Base-by-base conservation (phyloP, 1,140 invertebrate species). In the Trachymyrmex cornetzi region DNA sequence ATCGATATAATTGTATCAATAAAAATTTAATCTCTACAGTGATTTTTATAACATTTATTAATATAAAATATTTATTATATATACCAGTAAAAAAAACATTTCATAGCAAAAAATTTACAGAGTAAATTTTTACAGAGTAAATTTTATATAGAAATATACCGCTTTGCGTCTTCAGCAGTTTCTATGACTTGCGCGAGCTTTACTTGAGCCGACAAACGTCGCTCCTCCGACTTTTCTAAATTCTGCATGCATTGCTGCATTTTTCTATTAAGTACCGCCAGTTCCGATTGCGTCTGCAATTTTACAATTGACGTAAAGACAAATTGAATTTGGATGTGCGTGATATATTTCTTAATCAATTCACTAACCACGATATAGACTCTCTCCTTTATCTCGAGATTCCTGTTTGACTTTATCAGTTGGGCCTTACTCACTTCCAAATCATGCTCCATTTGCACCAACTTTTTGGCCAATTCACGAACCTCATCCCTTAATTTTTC, bases 161-260 rank as follows among this genome's bases (percentile, higher is more conserved):
- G 97, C 94, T 97, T 97, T 88, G 97, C 97, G 94, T 98, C 98
- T 94, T 98, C 98, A 91, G 97, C 97, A 81, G 97, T 97, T 92
- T 98, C 97, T 44, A 97, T 97, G 34, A 98, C 97, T 93, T 98
- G 97, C 77, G 97, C 96, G 81, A 98, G 95, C 93, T 98, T 98
- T 53, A 95, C 92, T 81, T 97, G 96, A 64, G 97, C 97, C 64
- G 96, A 96, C 88, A 96, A 95, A 57, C 97, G 96, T 87, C 97
- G 96, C 92, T 97, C 97, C 92, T 98, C 98, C 50, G 97, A 97
- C 87, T 97, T 96, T 92, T 98, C 98, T 86, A 98, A 94, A 93
- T 98, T 97, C 92, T 97, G 97, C 95, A 98, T 97, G 92, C 98
- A 96, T 88, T 98, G 96, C 92, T 97, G 97, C 94, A 98, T 97